Conservation (phyloP, 1,140 invertebrate genomes). For the Drosophila pallidifrons region DNA sequence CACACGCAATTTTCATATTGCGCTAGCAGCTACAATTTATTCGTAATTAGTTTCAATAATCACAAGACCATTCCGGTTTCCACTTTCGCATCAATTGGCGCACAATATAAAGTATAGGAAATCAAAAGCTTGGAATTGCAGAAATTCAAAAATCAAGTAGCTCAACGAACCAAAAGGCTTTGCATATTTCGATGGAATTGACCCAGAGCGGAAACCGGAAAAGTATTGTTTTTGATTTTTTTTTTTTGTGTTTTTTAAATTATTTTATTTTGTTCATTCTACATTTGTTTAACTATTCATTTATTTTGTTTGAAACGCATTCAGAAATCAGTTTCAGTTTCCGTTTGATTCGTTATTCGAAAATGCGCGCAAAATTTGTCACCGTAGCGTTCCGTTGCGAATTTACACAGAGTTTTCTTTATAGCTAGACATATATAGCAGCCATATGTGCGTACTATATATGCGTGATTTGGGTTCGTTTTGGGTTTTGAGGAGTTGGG, state of each 20-base stretch:
- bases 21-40: slow-evolving; percentile 29
- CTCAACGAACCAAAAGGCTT: not conserved
- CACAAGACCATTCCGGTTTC: not conserved
- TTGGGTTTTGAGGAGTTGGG: slow-evolving; percentile 5
- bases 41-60: slow-evolving; percentile 23
- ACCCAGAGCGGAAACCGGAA: slow-evolving; percentile 1
- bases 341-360: slow-evolving; percentile 64
- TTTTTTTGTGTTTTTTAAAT: slow-evolving; percentile 8
- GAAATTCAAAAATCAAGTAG: not conserved
- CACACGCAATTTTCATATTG: slow-evolving; percentile 22
- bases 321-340: slow-evolving; percentile 67
- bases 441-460: slow-evolving; percentile 28
- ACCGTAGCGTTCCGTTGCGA: slow-evolving; percentile 80
- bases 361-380: slow-evolving; percentile 77
- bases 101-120: not conserved
- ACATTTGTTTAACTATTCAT: slow-evolving; percentile 63
- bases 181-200: not conserved
- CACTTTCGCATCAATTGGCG: not conserved
- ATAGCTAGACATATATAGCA: slow-evolving; percentile 42
- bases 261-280: slow-evolving; percentile 36
- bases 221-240: not conserved
- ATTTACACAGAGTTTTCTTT: slow-evolving; percentile 50
- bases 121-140: not conserved
- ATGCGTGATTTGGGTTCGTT: slow-evolving; percentile 23
- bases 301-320: slow-evolving; percentile 66